phyloP scores from a whole-genome alignment of 2,888 invertebrate species.

The Chromoteleia sp. region DNA sequence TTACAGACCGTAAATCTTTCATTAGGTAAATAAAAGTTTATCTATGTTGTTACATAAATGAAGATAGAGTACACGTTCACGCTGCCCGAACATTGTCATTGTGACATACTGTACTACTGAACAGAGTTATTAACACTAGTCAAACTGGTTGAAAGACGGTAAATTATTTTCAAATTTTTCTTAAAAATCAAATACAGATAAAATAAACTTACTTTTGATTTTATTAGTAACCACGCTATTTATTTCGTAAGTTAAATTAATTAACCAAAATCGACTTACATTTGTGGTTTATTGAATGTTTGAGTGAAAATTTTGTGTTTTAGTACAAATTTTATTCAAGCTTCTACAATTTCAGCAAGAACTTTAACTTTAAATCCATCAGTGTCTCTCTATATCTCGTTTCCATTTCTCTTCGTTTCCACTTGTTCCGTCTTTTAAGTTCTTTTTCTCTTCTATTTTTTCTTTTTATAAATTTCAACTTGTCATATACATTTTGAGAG shows the following conservation, averaged over 20 bases:
- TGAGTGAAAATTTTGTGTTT: no score
- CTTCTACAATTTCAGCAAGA: neutral
- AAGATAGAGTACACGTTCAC: neutral
- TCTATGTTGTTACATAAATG: neutral
- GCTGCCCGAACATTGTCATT: neutral
- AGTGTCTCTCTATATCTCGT: neutral
- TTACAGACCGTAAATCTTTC: neutral
- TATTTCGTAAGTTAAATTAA: neutral
- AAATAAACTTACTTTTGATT: no score
- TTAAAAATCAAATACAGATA: no score
- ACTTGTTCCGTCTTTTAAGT: no score
- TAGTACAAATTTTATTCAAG: neutral
- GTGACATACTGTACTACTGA: no score
- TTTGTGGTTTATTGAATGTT: neutral
- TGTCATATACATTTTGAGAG: constrained; percentile 8
- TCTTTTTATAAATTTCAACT: neutral
- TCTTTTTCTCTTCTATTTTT: neutral
- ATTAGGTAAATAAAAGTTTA: constrained; percentile 18
- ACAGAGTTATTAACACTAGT: no score
- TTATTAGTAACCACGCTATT: neutral
- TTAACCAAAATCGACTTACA: no score
- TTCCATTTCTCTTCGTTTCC: constrained; percentile 10
- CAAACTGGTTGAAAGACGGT: no score
- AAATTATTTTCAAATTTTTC: no score
- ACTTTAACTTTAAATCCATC: constrained; percentile 7